These are phyloP conservation scores for Mirza zaza DNA, from an alignment of 2,113 vertebrate genomes.

Conservation along the genomic window DNA sequence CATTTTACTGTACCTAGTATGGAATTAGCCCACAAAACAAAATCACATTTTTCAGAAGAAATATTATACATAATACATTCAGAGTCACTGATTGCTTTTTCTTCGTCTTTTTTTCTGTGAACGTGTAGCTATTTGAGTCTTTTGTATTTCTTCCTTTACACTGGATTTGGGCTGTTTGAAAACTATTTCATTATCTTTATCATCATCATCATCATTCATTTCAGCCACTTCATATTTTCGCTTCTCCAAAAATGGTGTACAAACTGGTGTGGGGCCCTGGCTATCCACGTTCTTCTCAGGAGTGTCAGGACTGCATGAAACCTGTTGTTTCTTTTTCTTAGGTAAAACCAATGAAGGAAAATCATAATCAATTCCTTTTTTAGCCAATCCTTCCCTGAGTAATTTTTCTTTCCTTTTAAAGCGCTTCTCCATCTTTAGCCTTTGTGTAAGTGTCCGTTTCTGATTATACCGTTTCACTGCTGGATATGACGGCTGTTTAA, in stretches of 20 bases:
- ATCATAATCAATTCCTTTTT: slow-evolving; percentile 91
- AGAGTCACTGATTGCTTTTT: slow-evolving; percentile 30
- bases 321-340: background rate
- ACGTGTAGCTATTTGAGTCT: background rate
- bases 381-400: slow-evolving; percentile 89
- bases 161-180: slow-evolving; percentile 82
- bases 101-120: slow-evolving; percentile 32
- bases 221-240: slow-evolving; percentile 84
- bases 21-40: background rate
- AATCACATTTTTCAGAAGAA: background rate
- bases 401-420: slow-evolving; percentile 90
- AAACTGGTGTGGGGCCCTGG: slow-evolving; percentile 88
- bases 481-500: slow-evolving; percentile 85
- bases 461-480: slow-evolving; percentile 91
- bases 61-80: background rate
- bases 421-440: slow-evolving; percentile 84
- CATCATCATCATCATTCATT: slow-evolving; percentile 77
- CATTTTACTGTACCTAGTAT: background rate
- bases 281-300: slow-evolving; percentile 44
- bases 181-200: slow-evolving; percentile 87
- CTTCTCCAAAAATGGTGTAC: slow-evolving; percentile 91
- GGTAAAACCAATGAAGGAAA: slow-evolving; percentile 91
- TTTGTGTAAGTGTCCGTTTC: slow-evolving; percentile 70
- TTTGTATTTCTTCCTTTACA: slow-evolving; percentile 34
- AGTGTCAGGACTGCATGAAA: background rate